Evolutionary conservation across 2,797 vertebrate species (phyloP), one percentile per base, ranked within the genome.

Genomic region (Muscicapa striata): DNA sequence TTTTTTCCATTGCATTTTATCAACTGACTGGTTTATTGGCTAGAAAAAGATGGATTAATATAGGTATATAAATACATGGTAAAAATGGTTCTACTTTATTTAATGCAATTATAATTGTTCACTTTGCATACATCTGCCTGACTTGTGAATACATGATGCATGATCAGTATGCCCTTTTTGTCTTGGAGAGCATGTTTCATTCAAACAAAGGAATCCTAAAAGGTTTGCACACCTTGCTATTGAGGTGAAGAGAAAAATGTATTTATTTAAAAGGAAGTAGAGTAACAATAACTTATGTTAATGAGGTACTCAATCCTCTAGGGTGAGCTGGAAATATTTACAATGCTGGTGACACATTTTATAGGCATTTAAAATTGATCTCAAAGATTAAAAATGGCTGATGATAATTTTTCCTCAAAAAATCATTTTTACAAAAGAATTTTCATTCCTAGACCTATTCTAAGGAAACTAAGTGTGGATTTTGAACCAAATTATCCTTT

Each of bases 61-160:
- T 36, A 59, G 7, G 3, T n/a, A 18, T 9, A n/a, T 32, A 67
- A 63, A 74, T 22, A 30, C 3, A 30, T 11, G 32, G 21, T 8
- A 43, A 69, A 74, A 41, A 23, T 26, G 14, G 13, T 23, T 34
- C 32, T 32, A 19, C 15, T 70, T 87, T 3, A 30, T 34, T 6
- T 17, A 72, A 26, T 38, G 8, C 5, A 62, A 14, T 58, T 72
- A 7, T 8, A 17, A 19, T 20, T 27, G 6, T 57, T 81, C 27
- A 34, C 3, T 6, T 36, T 86, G 20, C 10, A 6, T 46, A 36
- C 0, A 0, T 54, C 12, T 43, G 38, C 20, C 5, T 61, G 52
- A 27, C 16, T 9, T 51, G 3, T 77, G 13, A 29, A 27, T 15
- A 54, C 2, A 2, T 27, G 17, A 20, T 8, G 6, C 30, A 9